Evolutionary conservation across 2,113 vertebrate genomes (phyloP), one percentile per base, ranked within the genome.

Genomic region (Scytalopus superciliaris): DNA sequence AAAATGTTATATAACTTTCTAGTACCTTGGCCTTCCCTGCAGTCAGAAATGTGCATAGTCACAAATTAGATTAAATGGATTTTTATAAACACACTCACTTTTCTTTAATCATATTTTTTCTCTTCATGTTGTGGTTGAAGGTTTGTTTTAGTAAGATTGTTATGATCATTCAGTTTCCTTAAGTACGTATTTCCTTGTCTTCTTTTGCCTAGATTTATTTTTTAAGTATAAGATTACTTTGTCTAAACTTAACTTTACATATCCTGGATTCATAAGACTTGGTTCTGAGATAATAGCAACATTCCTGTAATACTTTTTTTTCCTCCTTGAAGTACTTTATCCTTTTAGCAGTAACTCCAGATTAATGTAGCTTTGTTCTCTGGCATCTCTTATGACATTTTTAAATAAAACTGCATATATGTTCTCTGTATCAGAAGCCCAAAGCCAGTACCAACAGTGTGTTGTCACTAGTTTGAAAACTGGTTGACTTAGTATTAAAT

Each of bases 131-230:
- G 12, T 8, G 33, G 19, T 14, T 72, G 72, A 81, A 75, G 6
- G 3, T 63, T 59, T 57, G 14, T n/a, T 89, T 93, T 50, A 78
- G 23, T 59, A 59, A 52, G 52, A 47, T 45, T 55, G 23, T 39
- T 78, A 64, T 6, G 9, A 62, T n/a, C 14, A 55, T 56, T 75
- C 27, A 11, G 7, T 52, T 72, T 16, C 59, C 33, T 91, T 66
- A 55, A 82, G 23, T 47, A 53, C 17, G 6, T 47, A 47, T 89
- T 89, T 0, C 1, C 21, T 68, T 69, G 79, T 42, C 30, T 63
- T 78, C 16, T 70, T 70, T 87, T 93, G 31, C 11, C 19, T 68
- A 63, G 72, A 30, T 87, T 89, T 89, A 69, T 66, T 87, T 88
- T 87, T 91, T 52, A 78, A 84, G 25, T 59, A 28, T 55, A 81